phyloP scores from a whole-genome alignment of 2,888 invertebrate genomes.

The Trachelus troglodyta region DNA sequence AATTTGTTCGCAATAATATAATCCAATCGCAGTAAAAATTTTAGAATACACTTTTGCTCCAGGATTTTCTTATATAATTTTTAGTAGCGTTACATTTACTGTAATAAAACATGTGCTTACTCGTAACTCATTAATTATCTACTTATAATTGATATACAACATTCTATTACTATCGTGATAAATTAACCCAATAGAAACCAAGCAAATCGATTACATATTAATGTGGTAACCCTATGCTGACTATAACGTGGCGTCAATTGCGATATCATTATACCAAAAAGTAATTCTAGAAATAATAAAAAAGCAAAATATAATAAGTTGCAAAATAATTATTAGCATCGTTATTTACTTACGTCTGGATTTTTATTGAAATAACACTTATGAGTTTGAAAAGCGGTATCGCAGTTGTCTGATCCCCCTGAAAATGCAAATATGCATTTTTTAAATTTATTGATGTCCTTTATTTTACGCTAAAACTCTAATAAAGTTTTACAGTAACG shows the following conservation, averaged over 20 bases:
- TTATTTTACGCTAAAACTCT: not conserved
- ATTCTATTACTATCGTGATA: too few species aligned
- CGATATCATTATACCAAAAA: not conserved
- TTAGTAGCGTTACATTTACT: not conserved
- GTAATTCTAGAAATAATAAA: not conserved
- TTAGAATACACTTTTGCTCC: not conserved
- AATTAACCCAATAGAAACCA: too few species aligned
- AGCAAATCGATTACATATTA: too few species aligned
- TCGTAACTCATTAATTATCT: too few species aligned
- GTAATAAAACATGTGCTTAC: not conserved
- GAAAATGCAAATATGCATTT: slow-evolving; percentile 22
- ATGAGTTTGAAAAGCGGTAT: slow-evolving; percentile 57
- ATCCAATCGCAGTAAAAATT: not conserved
- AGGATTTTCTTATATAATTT: not conserved
- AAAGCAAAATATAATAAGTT: not conserved
- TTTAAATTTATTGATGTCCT: not conserved
- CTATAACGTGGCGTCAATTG: not conserved
- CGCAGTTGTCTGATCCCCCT: slow-evolving; percentile 51
- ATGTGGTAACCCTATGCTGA: too few species aligned
- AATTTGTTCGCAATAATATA: not conserved
- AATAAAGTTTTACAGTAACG: too few species aligned
- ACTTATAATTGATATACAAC: too few species aligned
- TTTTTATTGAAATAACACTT: slow-evolving; percentile 50
- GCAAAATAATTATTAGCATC: not conserved
- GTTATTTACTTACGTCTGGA: slow-evolving; percentile 35